Conservation (phyloP, 2,888 invertebrate genomes). For the Leptopilina drosophilae region DNA sequence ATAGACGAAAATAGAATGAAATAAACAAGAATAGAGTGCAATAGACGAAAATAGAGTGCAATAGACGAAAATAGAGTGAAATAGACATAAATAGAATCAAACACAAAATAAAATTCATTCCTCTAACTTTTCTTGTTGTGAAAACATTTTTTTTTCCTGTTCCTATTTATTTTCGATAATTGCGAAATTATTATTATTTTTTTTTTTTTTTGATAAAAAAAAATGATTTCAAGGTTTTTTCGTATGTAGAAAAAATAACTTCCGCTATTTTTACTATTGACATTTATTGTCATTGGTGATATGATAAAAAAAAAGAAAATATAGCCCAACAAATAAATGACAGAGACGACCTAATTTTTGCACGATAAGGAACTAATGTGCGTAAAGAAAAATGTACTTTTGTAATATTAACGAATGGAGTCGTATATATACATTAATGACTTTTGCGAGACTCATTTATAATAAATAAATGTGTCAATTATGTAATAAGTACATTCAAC, state of each 20-base stretch:
- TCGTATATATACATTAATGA: neutral
- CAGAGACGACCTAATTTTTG: constrained; percentile 19
- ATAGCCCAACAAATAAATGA: constrained; percentile 1
- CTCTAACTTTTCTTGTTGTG: too few species aligned
- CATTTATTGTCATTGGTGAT: neutral
- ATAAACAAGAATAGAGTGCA: too few species aligned
- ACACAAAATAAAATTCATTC: too few species aligned
- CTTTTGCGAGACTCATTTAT: constrained; percentile 19
- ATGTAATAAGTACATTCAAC: constrained; percentile 21
- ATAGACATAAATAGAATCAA: too few species aligned
- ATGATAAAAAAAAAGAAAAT: constrained; percentile 19
- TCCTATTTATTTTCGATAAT: too few species aligned
- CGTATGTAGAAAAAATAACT: neutral
- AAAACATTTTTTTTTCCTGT: too few species aligned
- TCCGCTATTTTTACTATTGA: constrained; percentile 11
- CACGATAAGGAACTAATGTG: constrained; percentile 33
- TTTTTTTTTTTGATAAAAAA: neutral
- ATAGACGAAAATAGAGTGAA: too few species aligned
- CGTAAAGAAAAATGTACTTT: constrained; percentile 2
- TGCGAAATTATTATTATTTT: too few species aligned
- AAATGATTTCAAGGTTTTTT: neutral
- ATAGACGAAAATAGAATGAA: too few species aligned
- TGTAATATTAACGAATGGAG: neutral
- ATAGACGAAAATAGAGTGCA: too few species aligned
- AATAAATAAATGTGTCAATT: constrained; percentile 14